Evolutionary conservation across 2,888 invertebrate genomes (phyloP), one percentile per base, ranked within the genome.

Genomic region (Philereme transversata): DNA sequence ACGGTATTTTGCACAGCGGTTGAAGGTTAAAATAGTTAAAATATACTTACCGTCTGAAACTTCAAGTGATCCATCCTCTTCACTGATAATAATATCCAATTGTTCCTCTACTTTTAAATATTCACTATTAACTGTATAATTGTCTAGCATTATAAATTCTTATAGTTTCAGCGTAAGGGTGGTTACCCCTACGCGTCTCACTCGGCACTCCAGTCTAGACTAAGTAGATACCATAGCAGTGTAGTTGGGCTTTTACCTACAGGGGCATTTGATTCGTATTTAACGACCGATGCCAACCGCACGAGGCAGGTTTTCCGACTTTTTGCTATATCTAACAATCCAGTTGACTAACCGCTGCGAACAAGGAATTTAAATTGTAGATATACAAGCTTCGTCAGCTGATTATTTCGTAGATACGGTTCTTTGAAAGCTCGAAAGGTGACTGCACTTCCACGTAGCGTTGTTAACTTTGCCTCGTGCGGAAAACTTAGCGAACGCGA

Each of bases 361-460:
- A 50, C 11, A 35, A 61, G 48, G 7, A 7, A 35, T 34, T 22
- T 63, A 54, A 49, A 52, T 40, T 6, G 50, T 46, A 52, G 36
- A 8, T 11, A 45, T 36, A 49, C 44, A 53, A 54, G 41, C 50
- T 55, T 47, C 11, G 43, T 57, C 40, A 36, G 35, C 45, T 67
- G 55, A 64, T 61, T 45, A 57, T 45, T 63, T 60, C 45, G 59
- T 58, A 46, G 60, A 59, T 62, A 57, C 57, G 51, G 44, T 67
- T 64, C 64, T 58, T 11, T 11, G 64, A 49, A 67, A 65, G 61
- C 62, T 62, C 47, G 10, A 81, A 83, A 86, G 88, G 87, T 88
- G 85, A 89, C 85, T 90, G 88, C 84, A 87, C 87, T 88, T 84
- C 83, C 73, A 65, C 74, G 84, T 79, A 85, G 79, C 71, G 75